Conservation (phyloP, 2,888 invertebrate species). For the Pedicia rivosa region DNA sequence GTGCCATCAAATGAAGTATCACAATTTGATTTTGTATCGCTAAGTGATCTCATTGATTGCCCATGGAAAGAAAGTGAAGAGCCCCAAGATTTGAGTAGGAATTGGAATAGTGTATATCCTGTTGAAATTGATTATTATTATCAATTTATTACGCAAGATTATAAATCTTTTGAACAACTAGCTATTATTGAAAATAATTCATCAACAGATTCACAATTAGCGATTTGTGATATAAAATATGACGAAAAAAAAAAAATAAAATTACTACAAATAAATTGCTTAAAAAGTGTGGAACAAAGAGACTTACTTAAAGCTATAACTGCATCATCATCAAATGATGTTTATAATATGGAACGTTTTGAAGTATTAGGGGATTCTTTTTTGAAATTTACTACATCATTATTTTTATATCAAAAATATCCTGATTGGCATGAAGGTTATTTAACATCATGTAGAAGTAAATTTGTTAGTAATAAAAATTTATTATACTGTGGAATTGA, state of each 20-base stretch:
- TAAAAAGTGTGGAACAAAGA: slow-evolving; percentile 21
- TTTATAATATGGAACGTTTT: slow-evolving; percentile 60
- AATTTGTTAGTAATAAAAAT: slow-evolving; percentile 64
- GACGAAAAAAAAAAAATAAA: slow-evolving; percentile 6
- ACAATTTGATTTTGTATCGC: neutral
- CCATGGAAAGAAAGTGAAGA: slow-evolving; percentile 33
- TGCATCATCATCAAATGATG: slow-evolving; percentile 47
- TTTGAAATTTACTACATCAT: slow-evolving; percentile 55
- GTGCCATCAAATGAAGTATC: neutral
- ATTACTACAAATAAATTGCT: neutral
- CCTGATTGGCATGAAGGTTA: slow-evolving; percentile 54
- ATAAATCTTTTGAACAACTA: neutral
- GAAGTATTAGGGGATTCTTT: slow-evolving; percentile 79
- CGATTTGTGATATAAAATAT: slow-evolving; percentile 7
- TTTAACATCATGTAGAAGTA: slow-evolving; percentile 49
- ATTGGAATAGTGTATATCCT: slow-evolving; percentile 37
- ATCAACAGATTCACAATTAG: neutral
- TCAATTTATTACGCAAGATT: slow-evolving; percentile 35
- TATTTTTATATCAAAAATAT: slow-evolving; percentile 48
- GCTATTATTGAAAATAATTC: neutral
- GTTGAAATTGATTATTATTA: slow-evolving; percentile 57
- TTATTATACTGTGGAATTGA: slow-evolving; percentile 53
- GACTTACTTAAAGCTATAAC: slow-evolving; percentile 44
- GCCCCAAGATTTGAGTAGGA: slow-evolving; percentile 49
- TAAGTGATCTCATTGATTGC: slow-evolving; percentile 11